These are phyloP conservation scores for Euproctis similis DNA, from an alignment of 2,888 invertebrate species.

Conservation along the genomic window DNA sequence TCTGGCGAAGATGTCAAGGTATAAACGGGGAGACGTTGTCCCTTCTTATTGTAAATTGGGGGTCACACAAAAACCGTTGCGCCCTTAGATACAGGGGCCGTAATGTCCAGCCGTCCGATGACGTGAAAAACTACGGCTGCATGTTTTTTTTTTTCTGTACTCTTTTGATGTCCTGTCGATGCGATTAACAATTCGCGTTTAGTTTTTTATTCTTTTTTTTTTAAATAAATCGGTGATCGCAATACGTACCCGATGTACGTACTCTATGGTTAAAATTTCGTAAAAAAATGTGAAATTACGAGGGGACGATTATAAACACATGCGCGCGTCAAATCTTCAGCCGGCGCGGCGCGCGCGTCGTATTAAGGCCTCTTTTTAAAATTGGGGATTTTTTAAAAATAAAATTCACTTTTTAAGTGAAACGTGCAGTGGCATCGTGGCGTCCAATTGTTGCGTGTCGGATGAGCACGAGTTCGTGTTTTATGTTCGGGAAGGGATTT, in stretches of 20 bases:
- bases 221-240: conserved; percentile 40
- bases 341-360: conserved; percentile 64
- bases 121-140: conserved; percentile 55
- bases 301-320: conserved; percentile 73
- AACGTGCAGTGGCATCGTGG: conserved; percentile 67
- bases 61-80: conserved; percentile 75
- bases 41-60: conserved; percentile 72
- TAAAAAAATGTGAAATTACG: conserved; percentile 64
- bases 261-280: conserved; percentile 57
- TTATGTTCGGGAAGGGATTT: conserved; percentile 67
- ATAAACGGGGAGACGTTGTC: conserved; percentile 51
- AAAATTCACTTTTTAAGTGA: conserved; percentile 65
- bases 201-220: no score
- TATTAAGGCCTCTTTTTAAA: conserved; percentile 72
- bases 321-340: conserved; percentile 76
- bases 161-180: conserved; percentile 54
- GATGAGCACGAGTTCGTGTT: conserved; percentile 72
- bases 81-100: conserved; percentile 54
- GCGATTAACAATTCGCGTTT: conserved; percentile 59
- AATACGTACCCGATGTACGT: conserved; percentile 61
- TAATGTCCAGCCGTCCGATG: conserved; percentile 68
- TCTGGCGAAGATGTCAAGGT: conserved; percentile 59
- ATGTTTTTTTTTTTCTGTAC: conserved; percentile 45
- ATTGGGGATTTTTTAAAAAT: conserved; percentile 68
- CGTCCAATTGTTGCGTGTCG: conserved; percentile 75